Evolutionary conservation across 1,140 invertebrate species (phyloP), one percentile per base, ranked within the genome.

Genomic region (Tetramorium alpestre): DNA sequence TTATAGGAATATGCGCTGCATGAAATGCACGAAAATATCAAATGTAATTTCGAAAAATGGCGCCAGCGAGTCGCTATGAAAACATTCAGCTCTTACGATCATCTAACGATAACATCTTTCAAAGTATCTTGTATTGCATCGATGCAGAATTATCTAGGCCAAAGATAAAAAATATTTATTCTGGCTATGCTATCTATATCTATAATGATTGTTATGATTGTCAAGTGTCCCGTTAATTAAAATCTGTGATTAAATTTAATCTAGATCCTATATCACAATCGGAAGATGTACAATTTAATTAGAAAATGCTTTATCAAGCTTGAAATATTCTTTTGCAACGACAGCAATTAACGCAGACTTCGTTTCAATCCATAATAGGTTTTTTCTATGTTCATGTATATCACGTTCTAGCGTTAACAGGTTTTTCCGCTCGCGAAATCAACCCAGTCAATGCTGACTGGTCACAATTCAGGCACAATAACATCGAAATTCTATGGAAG

Each of bases 401-500:
- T 38, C 13, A 18, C 5, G 4, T 62, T 62, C 25, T 18, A 64
- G 3, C 56, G 10, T 72, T 82, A 82, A 82, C 67, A 49, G 41
- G 3, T 47, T 62, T 73, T 75, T 75, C n/a, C 25, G 47, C 8
- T 22, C 41, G 69, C 25, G 25, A 65, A 72, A 72, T 72, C 65
- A 44, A 82, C 25, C 33, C 25, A 8, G 38, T 72, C 49, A 49
- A 47, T 56, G n/a, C 51, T 73, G 80, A 82, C 11, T 73, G 38
- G 69, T 70, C 69, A 73, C 56, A 75, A 75, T 75, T 60, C 41
- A 28, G 4, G n/a, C 54, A 70, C 54, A 73, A 84, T 73, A 84
- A 82, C 51, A 7, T 72, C 2, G 80, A 73, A 60, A 60, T 75
- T 73, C 54, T 60, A 75, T 84, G 18, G 80, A 38, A 84, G 80